Percentiles rank a stretch among this genome's conserved stretches.
Conservation (phyloP, 2,888 invertebrate genomes). For the Schizaphis graminum region DNA sequence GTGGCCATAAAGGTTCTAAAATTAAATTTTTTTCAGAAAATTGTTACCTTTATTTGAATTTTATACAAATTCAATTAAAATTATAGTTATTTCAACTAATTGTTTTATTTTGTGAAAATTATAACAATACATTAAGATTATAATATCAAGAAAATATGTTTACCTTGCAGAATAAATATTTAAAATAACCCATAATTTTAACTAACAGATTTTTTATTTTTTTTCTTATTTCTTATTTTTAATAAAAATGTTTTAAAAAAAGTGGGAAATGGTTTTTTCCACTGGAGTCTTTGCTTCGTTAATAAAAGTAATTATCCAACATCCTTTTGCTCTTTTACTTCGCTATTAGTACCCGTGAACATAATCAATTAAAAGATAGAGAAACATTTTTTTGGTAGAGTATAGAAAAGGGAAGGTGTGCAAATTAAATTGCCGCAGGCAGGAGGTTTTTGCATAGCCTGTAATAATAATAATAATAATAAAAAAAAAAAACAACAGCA, state of each 20-base stretch:
- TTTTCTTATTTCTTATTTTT: conserved; percentile 23
- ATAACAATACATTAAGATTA: not conserved
- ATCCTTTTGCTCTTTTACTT: conserved; percentile 55
- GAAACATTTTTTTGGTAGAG: not conserved
- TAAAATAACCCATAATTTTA: conserved; percentile 16
- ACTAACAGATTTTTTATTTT: conserved; percentile 32
- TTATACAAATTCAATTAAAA: not conserved
- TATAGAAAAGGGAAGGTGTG: conserved; percentile 47
- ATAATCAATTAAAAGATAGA: conserved; percentile 65
- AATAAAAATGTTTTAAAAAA: conserved; percentile 58
- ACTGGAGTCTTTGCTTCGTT: conserved; percentile 38
- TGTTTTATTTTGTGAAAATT: not conserved
- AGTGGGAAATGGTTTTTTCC: conserved; percentile 45
- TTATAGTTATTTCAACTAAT: not conserved
- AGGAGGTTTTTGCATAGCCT: conserved; percentile 38
- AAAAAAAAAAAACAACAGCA: conserved; percentile 43
- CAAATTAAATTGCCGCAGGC: conserved; percentile 63
- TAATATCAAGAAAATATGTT: conserved; percentile 7
- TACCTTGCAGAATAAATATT: not conserved
- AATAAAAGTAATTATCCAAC: conserved; percentile 63
- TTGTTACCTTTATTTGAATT: not conserved
- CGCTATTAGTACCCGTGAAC: conserved; percentile 55
- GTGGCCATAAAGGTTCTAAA: not conserved
- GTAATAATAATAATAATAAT: conserved; percentile 24
- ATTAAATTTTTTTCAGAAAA: not conserved